Evolutionary conservation across 2,797 vertebrate genomes (phyloP).

Genomic region (Petrocephalus sullivani): DNA sequence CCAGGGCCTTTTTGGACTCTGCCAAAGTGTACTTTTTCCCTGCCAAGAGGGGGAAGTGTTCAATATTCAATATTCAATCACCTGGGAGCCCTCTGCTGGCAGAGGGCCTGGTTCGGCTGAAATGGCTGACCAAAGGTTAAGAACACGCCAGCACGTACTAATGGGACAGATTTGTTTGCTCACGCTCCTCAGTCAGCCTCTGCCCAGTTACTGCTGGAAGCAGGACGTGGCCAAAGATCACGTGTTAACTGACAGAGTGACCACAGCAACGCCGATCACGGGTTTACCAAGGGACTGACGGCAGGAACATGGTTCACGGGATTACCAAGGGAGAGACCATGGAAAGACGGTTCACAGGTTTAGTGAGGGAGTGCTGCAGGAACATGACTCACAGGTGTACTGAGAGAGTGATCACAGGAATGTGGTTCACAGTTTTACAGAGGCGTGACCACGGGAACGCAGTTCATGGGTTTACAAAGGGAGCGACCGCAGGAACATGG

Average conservation of each 20-base stretch:
- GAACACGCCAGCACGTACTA: not conserved
- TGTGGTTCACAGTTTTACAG: not conserved
- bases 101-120: not conserved
- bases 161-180: conserved; percentile 5
- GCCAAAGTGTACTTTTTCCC: not conserved
- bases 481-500: not conserved
- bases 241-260: not conserved
- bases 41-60: conserved; percentile 6
- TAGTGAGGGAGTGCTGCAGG: not conserved
- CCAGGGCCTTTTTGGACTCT: not conserved
- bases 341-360: not conserved
- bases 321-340: not conserved
- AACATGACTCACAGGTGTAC: not conserved
- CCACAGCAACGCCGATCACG: not conserved
- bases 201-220: not conserved
- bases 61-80: conserved; percentile 13
- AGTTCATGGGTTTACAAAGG: not conserved
- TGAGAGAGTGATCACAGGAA: not conserved
- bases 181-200: not conserved
- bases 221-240: not conserved
- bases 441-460: not conserved
- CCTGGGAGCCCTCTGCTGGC: conserved; percentile 3
- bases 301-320: not conserved
- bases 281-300: not conserved
- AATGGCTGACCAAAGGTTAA: conserved; percentile 11